phyloP scores from a whole-genome alignment of 2,113 vertebrate genomes.

The Colossoma macropomum region DNA sequence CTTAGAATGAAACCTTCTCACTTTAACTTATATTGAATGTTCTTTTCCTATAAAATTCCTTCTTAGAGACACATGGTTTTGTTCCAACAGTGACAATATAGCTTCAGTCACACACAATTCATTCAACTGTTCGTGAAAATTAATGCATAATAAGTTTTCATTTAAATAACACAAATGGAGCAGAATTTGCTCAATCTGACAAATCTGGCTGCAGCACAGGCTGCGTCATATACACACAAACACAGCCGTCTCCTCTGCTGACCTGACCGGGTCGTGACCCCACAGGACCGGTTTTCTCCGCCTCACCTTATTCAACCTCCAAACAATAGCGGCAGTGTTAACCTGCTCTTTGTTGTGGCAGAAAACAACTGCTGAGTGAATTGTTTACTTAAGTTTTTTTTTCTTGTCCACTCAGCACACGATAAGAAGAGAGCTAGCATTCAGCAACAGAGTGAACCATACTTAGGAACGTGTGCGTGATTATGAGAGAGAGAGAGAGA shows the following conservation, averaged over 20 bases:
- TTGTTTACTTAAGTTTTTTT: background rate
- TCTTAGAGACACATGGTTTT: too few relatives aligned
- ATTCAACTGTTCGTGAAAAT: too few relatives aligned
- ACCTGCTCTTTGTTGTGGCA: background rate
- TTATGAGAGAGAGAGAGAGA: constrained; percentile 16
- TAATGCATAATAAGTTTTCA: too few relatives aligned
- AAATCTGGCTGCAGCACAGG: too few relatives aligned
- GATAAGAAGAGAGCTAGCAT: constrained; percentile 14
- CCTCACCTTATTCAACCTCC: background rate
- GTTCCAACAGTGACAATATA: too few relatives aligned
- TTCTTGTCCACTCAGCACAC: background rate
- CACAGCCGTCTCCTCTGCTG: background rate
- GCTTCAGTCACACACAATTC: too few relatives aligned
- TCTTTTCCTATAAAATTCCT: too few relatives aligned
- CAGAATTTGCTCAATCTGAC: too few relatives aligned
- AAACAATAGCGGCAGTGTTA: background rate
- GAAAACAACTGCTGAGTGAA: background rate
- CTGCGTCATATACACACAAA: background rate
- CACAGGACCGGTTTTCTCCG: background rate
- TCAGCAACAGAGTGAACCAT: constrained; percentile 29
- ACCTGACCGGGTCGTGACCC: background rate
- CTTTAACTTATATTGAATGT: too few relatives aligned
- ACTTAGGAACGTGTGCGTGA: constrained; percentile 26
- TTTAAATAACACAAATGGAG: too few relatives aligned
- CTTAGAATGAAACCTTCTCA: too few relatives aligned